Percentiles rank a stretch among this genome's conserved stretches.
Evolutionary conservation across 2,797 vertebrate genomes (phyloP).

Genomic region (Fratercula arctica): DNA sequence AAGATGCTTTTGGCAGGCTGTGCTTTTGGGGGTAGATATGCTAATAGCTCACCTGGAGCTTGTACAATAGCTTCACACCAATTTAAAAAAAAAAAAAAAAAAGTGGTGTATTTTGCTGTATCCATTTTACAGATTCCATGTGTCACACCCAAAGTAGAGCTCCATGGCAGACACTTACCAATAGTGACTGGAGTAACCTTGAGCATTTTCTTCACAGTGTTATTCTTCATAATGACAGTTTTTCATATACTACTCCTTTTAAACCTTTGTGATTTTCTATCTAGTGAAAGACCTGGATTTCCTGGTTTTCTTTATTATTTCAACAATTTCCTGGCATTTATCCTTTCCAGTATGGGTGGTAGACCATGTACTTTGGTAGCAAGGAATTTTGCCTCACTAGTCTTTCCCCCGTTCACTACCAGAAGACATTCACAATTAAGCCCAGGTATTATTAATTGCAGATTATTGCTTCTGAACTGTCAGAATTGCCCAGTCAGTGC

Average conservation of each 20-base stretch:
- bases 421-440: neutral
- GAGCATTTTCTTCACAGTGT: neutral
- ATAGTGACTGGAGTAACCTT: neutral
- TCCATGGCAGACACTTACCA: neutral
- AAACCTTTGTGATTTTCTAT: neutral
- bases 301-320: neutral
- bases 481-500: neutral
- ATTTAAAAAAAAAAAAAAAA: neutral
- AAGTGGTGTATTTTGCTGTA: neutral
- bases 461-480: neutral
- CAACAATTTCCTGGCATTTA: neutral
- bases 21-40: neutral
- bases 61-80: neutral
- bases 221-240: neutral
- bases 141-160: neutral
- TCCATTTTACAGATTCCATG: neutral
- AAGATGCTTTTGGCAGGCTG: neutral
- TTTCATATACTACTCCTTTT: neutral
- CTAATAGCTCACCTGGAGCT: neutral
- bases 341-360: neutral
- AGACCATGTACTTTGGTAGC: neutral
- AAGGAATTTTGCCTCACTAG: neutral
- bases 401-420: neutral
- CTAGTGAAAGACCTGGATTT: neutral
- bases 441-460: neutral